Conservation (phyloP, 2,888 invertebrate genomes). For the Sceliomorpha sp. region DNA sequence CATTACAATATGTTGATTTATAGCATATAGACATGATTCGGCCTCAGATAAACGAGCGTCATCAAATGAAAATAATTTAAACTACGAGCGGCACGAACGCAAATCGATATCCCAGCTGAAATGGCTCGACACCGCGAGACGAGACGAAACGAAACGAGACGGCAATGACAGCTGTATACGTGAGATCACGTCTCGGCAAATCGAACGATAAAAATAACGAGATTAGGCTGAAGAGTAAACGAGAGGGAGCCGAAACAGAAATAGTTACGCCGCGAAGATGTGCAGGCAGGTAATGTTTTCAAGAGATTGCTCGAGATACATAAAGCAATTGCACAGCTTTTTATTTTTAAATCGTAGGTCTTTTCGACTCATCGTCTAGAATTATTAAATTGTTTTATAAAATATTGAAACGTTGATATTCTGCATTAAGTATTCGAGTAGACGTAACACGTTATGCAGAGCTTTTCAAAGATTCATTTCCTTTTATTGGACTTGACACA, state of each 20-base stretch:
- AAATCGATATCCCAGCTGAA: conserved; percentile 5
- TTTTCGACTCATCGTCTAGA: too few species aligned
- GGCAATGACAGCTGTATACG: conserved; percentile 14
- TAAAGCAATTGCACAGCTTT: too few species aligned
- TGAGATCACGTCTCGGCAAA: conserved; percentile 12
- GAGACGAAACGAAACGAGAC: conserved; percentile 11
- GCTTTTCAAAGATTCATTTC: background rate
- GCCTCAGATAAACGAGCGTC: background rate
- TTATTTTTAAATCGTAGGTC: too few species aligned
- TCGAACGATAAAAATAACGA: conserved; percentile 15
- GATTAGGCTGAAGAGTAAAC: conserved; percentile 5
- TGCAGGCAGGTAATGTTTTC: background rate
- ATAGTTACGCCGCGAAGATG: background rate
- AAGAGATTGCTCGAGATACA: too few species aligned
- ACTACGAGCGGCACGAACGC: background rate
- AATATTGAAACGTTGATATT: too few species aligned
- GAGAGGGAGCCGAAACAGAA: background rate
- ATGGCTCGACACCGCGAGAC: background rate
- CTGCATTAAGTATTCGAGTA: too few species aligned
- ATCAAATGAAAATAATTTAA: background rate
- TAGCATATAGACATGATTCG: background rate
- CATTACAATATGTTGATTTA: background rate
- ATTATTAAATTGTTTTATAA: too few species aligned
- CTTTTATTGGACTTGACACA: too few species aligned
- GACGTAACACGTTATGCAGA: too few species aligned